Conservation (phyloP, 2,797 vertebrate genomes). For the Lates japonicus region DNA sequence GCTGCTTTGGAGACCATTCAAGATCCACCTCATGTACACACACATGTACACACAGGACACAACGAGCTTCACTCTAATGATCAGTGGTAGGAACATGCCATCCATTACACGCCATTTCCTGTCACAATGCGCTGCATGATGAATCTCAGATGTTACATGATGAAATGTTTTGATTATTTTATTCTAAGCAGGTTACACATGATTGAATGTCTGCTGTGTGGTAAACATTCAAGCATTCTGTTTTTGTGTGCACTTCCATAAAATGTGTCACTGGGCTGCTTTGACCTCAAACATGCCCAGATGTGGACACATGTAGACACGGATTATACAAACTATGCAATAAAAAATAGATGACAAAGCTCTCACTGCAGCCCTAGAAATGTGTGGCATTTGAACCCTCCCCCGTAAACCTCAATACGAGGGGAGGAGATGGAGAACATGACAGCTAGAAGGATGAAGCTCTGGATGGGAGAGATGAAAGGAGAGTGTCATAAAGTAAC, state of each 20-base stretch:
- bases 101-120: conserved; percentile 20
- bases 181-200: background rate
- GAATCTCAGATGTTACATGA: background rate
- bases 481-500: conserved; percentile 22
- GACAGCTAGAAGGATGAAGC: conserved; percentile 14
- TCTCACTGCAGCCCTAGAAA: conserved; percentile 12
- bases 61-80: conserved; percentile 12
- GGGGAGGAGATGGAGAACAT: conserved; percentile 28
- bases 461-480: conserved; percentile 21
- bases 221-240: background rate
- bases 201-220: background rate
- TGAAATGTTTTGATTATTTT: background rate
- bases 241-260: background rate
- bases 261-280: background rate
- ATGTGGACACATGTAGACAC: conserved; percentile 12
- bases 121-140: conserved; percentile 18
- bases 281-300: conserved; percentile 4
- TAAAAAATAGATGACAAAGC: conserved; percentile 35
- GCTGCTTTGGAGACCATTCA: background rate
- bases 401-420: conserved; percentile 10
- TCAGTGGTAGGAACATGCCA: conserved; percentile 18
- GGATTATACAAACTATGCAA: conserved; percentile 11
- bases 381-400: background rate
- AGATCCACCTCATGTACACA: background rate
- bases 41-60: conserved; percentile 6